Evolutionary conservation across 1,140 invertebrate species (phyloP).

Genomic region (Formica selysi): DNA sequence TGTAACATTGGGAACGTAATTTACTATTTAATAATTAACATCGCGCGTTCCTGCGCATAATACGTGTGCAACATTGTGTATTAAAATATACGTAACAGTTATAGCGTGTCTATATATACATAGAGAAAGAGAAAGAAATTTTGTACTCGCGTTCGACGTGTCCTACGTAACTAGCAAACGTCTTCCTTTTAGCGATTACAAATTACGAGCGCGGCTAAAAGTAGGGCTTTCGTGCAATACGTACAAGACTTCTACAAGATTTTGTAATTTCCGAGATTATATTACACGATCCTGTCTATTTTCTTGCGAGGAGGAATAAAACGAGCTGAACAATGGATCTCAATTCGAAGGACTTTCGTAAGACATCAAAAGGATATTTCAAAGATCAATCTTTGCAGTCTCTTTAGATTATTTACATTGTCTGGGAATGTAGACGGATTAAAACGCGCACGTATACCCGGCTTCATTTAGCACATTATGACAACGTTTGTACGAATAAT

Average conservation of each 20-base stretch:
- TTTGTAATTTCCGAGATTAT: constrained; percentile 74
- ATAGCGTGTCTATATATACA: constrained; percentile 61
- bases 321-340: not conserved
- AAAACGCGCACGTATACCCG: constrained; percentile 60
- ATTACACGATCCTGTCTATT: constrained; percentile 56
- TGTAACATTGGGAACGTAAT: constrained; percentile 72
- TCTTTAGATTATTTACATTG: not conserved
- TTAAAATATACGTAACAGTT: constrained; percentile 61
- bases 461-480: constrained; percentile 70
- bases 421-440: constrained; percentile 60
- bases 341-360: not conserved
- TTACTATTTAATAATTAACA: constrained; percentile 71
- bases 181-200: constrained; percentile 80
- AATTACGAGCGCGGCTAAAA: constrained; percentile 71
- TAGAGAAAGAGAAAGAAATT: constrained; percentile 67
- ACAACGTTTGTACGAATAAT: constrained; percentile 71
- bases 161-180: constrained; percentile 81
- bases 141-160: constrained; percentile 77
- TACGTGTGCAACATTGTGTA: constrained; percentile 66
- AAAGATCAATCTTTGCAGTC: constrained; percentile 2
- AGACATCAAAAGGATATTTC: not conserved
- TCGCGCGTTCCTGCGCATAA: constrained; percentile 64
- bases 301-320: constrained; percentile 28
- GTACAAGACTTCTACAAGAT: constrained; percentile 76
- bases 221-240: constrained; percentile 77